Conservation (phyloP, 2,113 vertebrate genomes). For the Cariama cristata region DNA sequence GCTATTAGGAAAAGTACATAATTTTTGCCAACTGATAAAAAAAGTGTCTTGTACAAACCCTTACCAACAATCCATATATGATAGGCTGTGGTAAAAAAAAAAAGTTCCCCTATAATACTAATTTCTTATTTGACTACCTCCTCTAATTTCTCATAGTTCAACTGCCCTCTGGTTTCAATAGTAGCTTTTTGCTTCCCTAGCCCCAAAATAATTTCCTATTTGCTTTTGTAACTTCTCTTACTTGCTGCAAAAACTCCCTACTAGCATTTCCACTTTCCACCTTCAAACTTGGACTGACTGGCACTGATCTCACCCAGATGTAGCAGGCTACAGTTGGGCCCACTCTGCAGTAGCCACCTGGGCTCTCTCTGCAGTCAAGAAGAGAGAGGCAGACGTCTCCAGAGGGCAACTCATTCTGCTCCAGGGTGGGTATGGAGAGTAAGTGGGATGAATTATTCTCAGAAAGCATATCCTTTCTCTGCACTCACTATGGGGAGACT, state of each 20-base stretch:
- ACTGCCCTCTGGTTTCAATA: background rate
- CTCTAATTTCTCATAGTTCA: background rate
- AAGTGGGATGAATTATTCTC: background rate
- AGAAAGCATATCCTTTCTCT: background rate
- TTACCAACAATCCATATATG: rapidly evolving
- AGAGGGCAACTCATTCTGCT: background rate
- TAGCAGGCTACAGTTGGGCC: background rate
- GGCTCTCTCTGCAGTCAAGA: background rate
- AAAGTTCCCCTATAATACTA: background rate
- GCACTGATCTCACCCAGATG: background rate
- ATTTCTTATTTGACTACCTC: background rate
- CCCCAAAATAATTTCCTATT: background rate
- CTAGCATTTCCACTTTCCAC: background rate
- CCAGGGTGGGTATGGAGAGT: rapidly evolving
- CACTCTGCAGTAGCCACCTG: background rate
- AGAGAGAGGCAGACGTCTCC: background rate
- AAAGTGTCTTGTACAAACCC: background rate
- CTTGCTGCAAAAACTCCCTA: background rate
- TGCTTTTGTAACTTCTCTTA: background rate
- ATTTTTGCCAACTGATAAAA: background rate
- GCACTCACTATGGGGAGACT: background rate
- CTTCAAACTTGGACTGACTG: background rate
- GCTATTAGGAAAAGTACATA: background rate
- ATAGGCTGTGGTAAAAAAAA: background rate
- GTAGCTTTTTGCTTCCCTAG: background rate